A percentile compares a stretch with the other conserved stretches of the same genome.
phyloP scores from a whole-genome alignment of 30 jellyfish, hydroid and myxozoan genomes.

The Aurelia coerulea region DNA sequence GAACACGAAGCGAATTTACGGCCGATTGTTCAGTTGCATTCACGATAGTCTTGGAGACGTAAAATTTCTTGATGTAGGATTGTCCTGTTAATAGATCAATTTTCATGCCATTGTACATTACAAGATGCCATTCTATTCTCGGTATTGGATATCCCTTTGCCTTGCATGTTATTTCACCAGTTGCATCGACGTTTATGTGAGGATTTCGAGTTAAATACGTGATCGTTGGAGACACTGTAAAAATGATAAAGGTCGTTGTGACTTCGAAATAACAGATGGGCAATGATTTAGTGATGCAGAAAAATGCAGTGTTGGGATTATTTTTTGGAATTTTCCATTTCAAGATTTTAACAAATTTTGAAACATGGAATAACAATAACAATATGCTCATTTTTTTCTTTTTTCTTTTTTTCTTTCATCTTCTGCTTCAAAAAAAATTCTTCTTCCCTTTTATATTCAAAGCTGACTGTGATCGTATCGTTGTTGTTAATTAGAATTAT shows the following conservation, averaged over 20 bases:
- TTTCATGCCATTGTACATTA: background rate
- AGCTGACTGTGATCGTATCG: no score
- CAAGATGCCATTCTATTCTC: conserved; percentile 25
- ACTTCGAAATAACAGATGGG: no score
- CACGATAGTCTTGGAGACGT: conserved; percentile 19
- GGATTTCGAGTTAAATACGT: conserved; percentile 1
- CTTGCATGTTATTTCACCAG: conserved; percentile 45
- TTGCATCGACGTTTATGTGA: conserved; percentile 57
- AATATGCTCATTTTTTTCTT: no score
- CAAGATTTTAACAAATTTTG: no score
- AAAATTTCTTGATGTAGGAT: background rate
- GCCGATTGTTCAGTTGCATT: conserved; percentile 15
- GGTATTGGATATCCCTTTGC: conserved; percentile 72
- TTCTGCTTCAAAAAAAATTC: no score
- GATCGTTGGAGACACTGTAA: conserved; percentile 49
- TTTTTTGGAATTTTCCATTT: no score
- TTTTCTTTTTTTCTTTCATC: no score
- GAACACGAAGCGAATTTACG: conserved; percentile 19
- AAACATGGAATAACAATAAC: no score
- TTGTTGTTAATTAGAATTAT: no score
- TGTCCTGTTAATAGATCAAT: conserved; percentile 16
- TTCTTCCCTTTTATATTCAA: no score
- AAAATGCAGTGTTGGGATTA: no score
- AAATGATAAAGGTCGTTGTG: background rate
- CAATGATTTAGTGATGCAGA: no score